Base-by-base conservation (phyloP, 1,140 invertebrate genomes). In the Drosophila varians region DNA sequence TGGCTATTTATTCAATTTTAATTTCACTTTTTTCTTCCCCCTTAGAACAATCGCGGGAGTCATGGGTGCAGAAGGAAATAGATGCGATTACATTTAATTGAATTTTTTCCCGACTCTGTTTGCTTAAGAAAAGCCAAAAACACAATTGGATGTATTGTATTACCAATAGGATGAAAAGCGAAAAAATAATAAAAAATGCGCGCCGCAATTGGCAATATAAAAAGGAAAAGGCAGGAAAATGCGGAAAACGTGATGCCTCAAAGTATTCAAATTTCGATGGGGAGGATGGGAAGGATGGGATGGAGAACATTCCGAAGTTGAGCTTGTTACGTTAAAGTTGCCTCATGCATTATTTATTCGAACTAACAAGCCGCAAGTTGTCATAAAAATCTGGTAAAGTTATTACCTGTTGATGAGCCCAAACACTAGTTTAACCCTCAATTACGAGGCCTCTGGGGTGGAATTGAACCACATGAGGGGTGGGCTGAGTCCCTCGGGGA, bases 41-140 rank as follows among this genome's bases (percentile, higher is more conserved):
- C 26, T 38, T 16, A 55, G 57, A 65, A 53, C 72, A 84, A 80
- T 84, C 80, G 76, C 58, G 82, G 82, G 47, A 79, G 79, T 72
- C 79, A 80, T 62, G 82, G 82, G 52, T 34, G 47, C 65, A 62
- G 51, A 74, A 54, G 51, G 43, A 79, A 77, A 74, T 70, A 87
- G 77, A 87, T 87, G 74, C 82, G 82, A 87, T 87, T 87, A 87
- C 83, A 87, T 82, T 87, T 87, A 87, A 87, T 87, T 87, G 82
- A 87, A 87, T 87, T 87, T 82, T 66, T 38, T 48, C 48, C 64
- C 36, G 42, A 11, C 40, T 34, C 60, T 66, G 60, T 66, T 66
- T 66, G 64, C 38, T 0, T 21, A 43, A 14, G 51, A 34, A 78
- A 80, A 74, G 51, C 48, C 49, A 84, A 78, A 74, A 65, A 46